Base-by-base conservation (phyloP, 2,113 vertebrate species). In the Etheostoma cragini region DNA sequence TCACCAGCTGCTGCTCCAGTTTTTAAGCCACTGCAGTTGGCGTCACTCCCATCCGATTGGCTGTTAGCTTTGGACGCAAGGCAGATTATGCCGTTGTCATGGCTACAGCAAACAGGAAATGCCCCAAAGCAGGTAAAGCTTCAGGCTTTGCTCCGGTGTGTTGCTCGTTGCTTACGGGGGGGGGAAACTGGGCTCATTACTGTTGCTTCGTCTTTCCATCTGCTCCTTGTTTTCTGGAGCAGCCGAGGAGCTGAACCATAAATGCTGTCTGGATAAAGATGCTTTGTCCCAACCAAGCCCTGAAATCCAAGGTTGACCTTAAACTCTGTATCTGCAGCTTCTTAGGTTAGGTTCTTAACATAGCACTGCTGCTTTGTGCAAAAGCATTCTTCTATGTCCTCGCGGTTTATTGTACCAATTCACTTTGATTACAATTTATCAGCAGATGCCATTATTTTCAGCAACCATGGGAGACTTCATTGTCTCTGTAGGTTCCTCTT, bases 81-180 rank as follows among this genome's bases (percentile, higher is more conserved):
- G 80, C 88, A 91, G 85, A 92, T 90, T 89, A 92, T 73, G 66
- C 80, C 78, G 91, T 93, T 87, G 90, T 90, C 90, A 87, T 90
- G 87, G 84, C 80, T 85, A 90, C 89, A 77, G 87, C 89, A 93
- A 94, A 93, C 93, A 93, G 92, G 93, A 94, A 94, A 94, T 92
- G 79, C 87, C 91, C 91, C 22, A 47, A 78, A 91, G 91, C 92
- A 92, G 92, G 93, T 92, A 88, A 65, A 2, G 89, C 88, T 83
- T 45, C 54, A 19, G 82, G 88, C 82, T 76, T 80, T 62, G 78
- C 89, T 91, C 68, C 78, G 68, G 83, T 83, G 83, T 58, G 73
- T 60, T 30, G 66, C 83, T 73, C 56, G 24, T 24, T 69, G 78
- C 83, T 88, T 15, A 45, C 2, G 30, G 77, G 57, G 77, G 57